These are phyloP conservation scores for Doryteuthis pealeii DNA, from an alignment of 1,140 invertebrate genomes.

Conservation along the genomic window DNA sequence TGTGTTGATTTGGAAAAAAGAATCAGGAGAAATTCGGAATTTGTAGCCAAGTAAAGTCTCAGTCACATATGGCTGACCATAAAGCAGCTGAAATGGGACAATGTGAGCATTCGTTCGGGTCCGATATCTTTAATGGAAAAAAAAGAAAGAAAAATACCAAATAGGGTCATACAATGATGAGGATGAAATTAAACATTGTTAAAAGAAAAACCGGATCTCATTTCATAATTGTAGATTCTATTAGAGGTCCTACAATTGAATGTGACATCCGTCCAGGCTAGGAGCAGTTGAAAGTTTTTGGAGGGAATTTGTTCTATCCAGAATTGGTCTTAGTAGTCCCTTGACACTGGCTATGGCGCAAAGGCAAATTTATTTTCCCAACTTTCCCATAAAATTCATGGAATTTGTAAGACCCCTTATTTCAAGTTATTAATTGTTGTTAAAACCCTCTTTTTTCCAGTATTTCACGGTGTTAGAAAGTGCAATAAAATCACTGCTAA, in stretches of 20 bases:
- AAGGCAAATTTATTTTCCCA: no score
- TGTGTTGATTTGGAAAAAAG: conserved; percentile 86
- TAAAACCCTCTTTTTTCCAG: neutral
- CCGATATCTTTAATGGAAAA: neutral
- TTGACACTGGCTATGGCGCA: no score
- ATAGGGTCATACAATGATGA: neutral
- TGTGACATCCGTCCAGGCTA: no score
- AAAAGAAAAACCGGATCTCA: neutral
- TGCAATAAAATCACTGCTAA: no score
- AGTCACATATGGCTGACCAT: conserved; percentile 15
- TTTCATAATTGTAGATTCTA: neutral
- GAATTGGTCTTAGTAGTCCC: no score
- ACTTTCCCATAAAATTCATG: no score
- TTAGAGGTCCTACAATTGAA: neutral
- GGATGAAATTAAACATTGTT: neutral
- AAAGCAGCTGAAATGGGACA: conserved; percentile 13
- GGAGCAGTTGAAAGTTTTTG: no score
- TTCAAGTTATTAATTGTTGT: neutral
- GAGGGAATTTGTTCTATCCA: no score
- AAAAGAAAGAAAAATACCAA: neutral
- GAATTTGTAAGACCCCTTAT: no score
- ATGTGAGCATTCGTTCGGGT: neutral
- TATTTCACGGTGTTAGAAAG: neutral
- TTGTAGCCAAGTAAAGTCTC: conserved; percentile 78
- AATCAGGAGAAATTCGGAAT: conserved; percentile 86